Percentiles rank a stretch among this genome's conserved stretches.
Conservation (phyloP, 2,113 vertebrate species). For the Cnemophilus loriae region DNA sequence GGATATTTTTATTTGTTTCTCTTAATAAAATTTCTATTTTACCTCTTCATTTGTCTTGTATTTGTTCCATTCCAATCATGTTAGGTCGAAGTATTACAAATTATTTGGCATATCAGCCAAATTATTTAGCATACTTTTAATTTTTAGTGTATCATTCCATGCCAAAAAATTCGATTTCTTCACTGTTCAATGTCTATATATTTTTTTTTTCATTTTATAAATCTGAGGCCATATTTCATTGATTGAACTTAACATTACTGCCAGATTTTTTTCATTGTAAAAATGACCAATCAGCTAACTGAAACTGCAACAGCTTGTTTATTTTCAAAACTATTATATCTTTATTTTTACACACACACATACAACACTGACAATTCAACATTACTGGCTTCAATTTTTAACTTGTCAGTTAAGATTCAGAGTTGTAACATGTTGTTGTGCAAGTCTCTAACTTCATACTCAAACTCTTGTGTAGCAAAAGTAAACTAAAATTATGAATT, state of each 20-base stretch:
- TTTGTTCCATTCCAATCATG: neutral
- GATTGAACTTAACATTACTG: neutral
- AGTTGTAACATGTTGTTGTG: neutral
- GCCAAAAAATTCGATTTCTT: neutral
- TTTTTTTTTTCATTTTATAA: neutral
- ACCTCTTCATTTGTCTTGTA: neutral
- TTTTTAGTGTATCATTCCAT: neutral
- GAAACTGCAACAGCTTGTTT: neutral
- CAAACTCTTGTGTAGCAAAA: neutral
- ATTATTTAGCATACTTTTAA: neutral
- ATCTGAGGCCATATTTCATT: neutral
- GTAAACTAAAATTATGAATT: neutral
- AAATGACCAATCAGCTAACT: neutral
- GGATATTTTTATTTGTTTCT: neutral
- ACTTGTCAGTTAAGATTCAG: neutral
- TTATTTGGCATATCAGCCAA: neutral
- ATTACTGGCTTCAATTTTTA: neutral
- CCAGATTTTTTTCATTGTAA: neutral
- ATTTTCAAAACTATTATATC: neutral
- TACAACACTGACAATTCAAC: neutral
- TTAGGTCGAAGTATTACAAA: neutral
- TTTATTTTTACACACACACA: neutral
- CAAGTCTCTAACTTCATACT: neutral
- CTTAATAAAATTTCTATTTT: neutral
- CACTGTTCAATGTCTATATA: neutral